These are phyloP conservation scores for Melanostoma scalare DNA, from an alignment of 2,888 invertebrate genomes.

Conservation along the genomic window DNA sequence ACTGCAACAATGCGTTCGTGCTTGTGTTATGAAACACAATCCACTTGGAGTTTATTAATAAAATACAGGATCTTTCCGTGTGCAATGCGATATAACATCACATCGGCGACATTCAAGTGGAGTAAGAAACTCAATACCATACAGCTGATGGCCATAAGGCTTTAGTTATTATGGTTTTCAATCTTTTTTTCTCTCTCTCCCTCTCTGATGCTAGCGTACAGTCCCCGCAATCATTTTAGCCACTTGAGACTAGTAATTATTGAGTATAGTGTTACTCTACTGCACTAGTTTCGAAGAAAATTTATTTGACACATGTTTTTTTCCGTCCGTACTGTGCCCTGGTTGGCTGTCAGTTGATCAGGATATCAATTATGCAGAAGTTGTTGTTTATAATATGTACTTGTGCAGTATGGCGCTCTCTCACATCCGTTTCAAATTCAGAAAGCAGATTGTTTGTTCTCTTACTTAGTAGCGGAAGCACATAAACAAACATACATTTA, in stretches of 20 bases:
- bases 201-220: constrained; percentile 2
- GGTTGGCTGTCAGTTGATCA: constrained; percentile 44
- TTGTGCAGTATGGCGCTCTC: constrained; percentile 51
- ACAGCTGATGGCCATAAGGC: constrained; percentile 72
- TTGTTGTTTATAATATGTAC: not conserved
- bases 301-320: constrained; percentile 66
- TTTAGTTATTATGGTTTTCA: constrained; percentile 47
- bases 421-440: constrained; percentile 68
- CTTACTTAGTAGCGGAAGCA: constrained; percentile 59
- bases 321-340: not conserved
- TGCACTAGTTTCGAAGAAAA: constrained; percentile 59
- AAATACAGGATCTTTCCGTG: constrained; percentile 47
- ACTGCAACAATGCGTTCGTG: constrained; percentile 67
- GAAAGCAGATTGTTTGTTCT: constrained; percentile 66
- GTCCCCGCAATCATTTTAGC: constrained; percentile 21
- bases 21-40: constrained; percentile 65
- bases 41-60: constrained; percentile 60
- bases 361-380: constrained; percentile 52
- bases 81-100: constrained; percentile 52
- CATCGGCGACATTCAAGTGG: constrained; percentile 70
- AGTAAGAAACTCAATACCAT: constrained; percentile 67
- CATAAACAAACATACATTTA: not conserved
- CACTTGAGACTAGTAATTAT: constrained; percentile 69
- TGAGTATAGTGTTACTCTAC: constrained; percentile 69
- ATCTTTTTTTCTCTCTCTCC: constrained; percentile 7